phyloP scores from a whole-genome alignment of 2,797 vertebrate species.

The Notamacropus eugenii region DNA sequence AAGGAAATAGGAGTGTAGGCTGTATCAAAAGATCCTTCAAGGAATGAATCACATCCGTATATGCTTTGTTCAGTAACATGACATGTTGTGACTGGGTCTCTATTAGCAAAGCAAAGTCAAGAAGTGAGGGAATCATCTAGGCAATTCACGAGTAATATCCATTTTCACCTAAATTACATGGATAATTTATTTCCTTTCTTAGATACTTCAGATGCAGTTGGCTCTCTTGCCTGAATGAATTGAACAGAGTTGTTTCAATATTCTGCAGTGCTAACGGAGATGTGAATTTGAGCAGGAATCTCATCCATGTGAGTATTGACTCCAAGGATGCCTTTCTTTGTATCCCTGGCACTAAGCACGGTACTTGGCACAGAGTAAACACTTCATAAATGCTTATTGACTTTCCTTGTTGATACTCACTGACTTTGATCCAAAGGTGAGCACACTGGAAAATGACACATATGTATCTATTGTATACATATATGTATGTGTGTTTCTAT shows the following conservation, averaged over 20 bases:
- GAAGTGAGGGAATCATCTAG: neutral
- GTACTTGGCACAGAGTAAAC: neutral
- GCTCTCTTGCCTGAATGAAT: neutral
- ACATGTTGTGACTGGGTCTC: neutral
- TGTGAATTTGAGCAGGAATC: neutral
- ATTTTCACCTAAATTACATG: neutral
- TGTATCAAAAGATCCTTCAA: neutral
- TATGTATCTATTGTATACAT: too few relatives aligned
- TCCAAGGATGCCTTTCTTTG: neutral
- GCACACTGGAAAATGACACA: neutral
- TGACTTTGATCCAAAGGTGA: neutral
- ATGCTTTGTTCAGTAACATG: conserved; percentile 4
- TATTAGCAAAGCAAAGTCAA: neutral
- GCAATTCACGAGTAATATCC: neutral
- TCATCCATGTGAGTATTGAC: neutral
- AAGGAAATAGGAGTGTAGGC: conserved; percentile 36
- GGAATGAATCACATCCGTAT: neutral
- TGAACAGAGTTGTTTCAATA: neutral
- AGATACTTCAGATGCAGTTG: neutral
- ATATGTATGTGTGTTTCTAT: too few relatives aligned
- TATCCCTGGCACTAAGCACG: neutral
- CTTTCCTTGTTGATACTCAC: neutral
- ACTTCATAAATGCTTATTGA: neutral
- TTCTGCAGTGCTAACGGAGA: neutral
- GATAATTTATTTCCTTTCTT: neutral